Evolutionary conservation across 2,888 invertebrate genomes (phyloP).

Genomic region (Harpalus rufipes): DNA sequence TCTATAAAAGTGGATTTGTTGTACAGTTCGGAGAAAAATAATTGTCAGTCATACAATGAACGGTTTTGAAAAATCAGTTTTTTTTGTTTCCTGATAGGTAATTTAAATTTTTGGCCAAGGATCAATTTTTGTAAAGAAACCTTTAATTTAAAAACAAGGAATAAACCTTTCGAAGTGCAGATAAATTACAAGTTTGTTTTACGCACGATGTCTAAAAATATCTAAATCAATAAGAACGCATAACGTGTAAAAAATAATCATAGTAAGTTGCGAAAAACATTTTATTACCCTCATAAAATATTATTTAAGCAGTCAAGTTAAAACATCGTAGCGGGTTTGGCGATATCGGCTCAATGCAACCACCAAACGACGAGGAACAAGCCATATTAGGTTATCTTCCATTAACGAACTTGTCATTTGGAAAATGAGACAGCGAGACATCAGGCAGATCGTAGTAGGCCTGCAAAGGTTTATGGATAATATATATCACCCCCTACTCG

Average conservation of each 20-base stretch:
- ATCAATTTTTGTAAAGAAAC: too few relatives aligned
- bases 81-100: too few relatives aligned
- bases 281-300: slow-evolving; percentile 41
- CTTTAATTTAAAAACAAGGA: background rate
- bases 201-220: slow-evolving; percentile 27
- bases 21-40: too few relatives aligned
- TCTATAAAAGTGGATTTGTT: too few relatives aligned
- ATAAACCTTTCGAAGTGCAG: background rate
- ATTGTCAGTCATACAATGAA: too few relatives aligned
- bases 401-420: slow-evolving; percentile 43
- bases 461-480: slow-evolving; percentile 29
- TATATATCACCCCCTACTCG: slow-evolving; percentile 14
- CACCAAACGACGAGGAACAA: slow-evolving; percentile 2
- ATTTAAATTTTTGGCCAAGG: too few relatives aligned
- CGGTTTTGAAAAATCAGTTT: too few relatives aligned
- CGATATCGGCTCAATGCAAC: slow-evolving; percentile 11
- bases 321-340: slow-evolving; percentile 3
- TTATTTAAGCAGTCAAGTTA: slow-evolving; percentile 29
- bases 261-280: slow-evolving; percentile 31
- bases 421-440: slow-evolving; percentile 37
- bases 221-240: slow-evolving; percentile 26
- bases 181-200: slow-evolving; percentile 4
- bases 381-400: slow-evolving; percentile 20
- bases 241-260: slow-evolving; percentile 49
- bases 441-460: background rate